Base-by-base conservation (phyloP, 2,888 invertebrate genomes). In the Andricus curvator region DNA sequence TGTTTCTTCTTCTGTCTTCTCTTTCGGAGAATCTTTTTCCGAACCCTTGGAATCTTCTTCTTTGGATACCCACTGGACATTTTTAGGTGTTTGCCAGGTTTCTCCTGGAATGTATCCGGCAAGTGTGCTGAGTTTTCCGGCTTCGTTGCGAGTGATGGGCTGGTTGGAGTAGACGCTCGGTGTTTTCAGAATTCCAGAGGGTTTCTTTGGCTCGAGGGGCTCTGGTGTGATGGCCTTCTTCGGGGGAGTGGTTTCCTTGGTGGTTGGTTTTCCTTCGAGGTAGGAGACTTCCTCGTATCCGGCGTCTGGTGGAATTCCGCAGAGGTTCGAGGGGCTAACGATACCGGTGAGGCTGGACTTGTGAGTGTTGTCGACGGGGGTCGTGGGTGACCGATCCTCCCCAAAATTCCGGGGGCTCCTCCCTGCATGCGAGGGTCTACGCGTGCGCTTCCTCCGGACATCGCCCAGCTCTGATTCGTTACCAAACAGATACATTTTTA, bases 391-490 rank as follows among this genome's bases (percentile, higher is more conserved):
- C 83, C 85, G 83, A 37, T 87, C 88, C 78, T 87, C 86, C 79
- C 86, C 89, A 78, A 86, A 84, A 82, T 89, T 89, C 79, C 90
- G 88, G 81, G 91, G 88, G 85, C 89, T 90, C 88, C 91, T 91
- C 85, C 89, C 89, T 86, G 91, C 89, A 88, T 92, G 92, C 86
- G 92, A 87, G 86, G 92, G 90, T 88, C 92, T 92, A 86, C 91
- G 92, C 84, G 90, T 89, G 78, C 91, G 92, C 86, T 91, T 93
- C 90, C 90, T 90, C 88, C 92, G 90, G 89, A 92, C 88, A 84
- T 92, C 92, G 86, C 90, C 91, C 89, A 91, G 87, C 89, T 92
- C 93, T 93, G 90, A 90, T 87, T 85, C 84, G 87, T 88, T 81
- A 85, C 82, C 76, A 84, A 82, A 85, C 66, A 82, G 77, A 83